Conservation (phyloP, 2,113 vertebrate genomes). For the Tympanuchus pallidicinctus region DNA sequence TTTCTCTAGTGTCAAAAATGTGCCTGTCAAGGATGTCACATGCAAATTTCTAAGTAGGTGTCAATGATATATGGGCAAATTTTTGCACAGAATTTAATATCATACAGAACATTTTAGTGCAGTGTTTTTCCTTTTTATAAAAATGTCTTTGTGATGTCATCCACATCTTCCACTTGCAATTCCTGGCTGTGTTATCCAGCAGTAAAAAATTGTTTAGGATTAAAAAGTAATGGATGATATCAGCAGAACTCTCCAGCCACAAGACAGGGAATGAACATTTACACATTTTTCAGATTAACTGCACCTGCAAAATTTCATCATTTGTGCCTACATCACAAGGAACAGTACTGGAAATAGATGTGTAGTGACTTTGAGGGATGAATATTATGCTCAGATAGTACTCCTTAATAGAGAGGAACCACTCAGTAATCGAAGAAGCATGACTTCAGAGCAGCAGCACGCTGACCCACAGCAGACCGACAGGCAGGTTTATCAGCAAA, state of each 20-base stretch:
- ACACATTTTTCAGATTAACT: background rate
- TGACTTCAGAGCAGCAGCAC: conserved; percentile 10
- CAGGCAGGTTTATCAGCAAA: conserved; percentile 55
- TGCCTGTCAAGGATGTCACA: background rate
- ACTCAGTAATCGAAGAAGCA: conserved; percentile 8
- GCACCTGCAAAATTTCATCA: conserved; percentile 14
- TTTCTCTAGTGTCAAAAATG: background rate
- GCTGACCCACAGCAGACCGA: conserved; percentile 43
- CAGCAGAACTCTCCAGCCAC: background rate
- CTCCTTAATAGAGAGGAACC: conserved; percentile 11
- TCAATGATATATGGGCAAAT: background rate
- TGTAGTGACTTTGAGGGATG: background rate
- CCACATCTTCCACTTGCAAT: background rate
- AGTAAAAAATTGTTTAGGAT: conserved; percentile 41
- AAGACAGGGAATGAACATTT: background rate
- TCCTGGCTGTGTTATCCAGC: background rate
- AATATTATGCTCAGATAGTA: background rate
- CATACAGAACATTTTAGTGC: background rate
- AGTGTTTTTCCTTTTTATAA: conserved; percentile 2
- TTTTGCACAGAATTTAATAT: background rate
- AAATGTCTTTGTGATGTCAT: background rate
- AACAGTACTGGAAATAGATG: conserved; percentile 9
- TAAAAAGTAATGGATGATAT: conserved; percentile 34
- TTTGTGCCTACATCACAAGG: background rate
- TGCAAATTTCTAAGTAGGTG: background rate